These are phyloP conservation scores for Turritopsis rubra DNA, from an alignment of 30 jellyfish, hydroid and myxozoan genomes.

Conservation along the genomic window DNA sequence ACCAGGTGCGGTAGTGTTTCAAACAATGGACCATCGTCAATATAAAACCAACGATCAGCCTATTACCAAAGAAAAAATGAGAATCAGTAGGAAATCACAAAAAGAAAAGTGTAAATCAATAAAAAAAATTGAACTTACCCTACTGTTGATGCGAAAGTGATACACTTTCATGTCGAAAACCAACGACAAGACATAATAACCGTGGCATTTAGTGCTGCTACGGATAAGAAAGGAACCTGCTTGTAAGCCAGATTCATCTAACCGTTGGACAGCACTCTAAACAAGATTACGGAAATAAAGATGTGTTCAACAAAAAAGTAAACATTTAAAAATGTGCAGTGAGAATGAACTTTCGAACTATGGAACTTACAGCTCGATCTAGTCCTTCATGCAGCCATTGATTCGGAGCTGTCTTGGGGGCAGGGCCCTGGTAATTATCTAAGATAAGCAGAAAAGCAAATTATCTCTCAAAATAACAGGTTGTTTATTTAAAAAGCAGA, in stretches of 20 bases:
- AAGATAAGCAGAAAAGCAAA: slow-evolving; percentile 4
- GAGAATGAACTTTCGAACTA: no score
- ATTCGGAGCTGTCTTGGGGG: slow-evolving; percentile 57
- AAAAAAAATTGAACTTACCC: slow-evolving; percentile 46
- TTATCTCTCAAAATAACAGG: background rate
- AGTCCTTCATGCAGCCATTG: slow-evolving; percentile 81
- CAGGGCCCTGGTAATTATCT: slow-evolving; percentile 73
- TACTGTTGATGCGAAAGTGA: slow-evolving; percentile 74
- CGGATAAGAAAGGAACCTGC: slow-evolving; percentile 74
- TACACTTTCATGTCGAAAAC: slow-evolving; percentile 61
- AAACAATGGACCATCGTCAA: slow-evolving; percentile 93
- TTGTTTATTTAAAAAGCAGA: background rate
- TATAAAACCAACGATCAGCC: slow-evolving; percentile 98
- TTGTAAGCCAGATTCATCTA: slow-evolving; percentile 45
- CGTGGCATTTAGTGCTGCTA: slow-evolving; percentile 88
- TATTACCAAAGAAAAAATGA: background rate
- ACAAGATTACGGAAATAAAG: background rate
- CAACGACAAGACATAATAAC: slow-evolving; percentile 68
- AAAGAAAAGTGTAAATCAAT: background rate
- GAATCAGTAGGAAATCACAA: background rate
- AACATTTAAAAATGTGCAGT: no score
- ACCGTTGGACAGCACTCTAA: slow-evolving; percentile 63
- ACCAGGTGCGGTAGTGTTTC: slow-evolving; percentile 87
- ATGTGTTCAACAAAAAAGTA: no score
- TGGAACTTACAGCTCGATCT: slow-evolving; percentile 51